Conservation (phyloP, 2,113 vertebrate species). For the Pterocles burchelli region DNA sequence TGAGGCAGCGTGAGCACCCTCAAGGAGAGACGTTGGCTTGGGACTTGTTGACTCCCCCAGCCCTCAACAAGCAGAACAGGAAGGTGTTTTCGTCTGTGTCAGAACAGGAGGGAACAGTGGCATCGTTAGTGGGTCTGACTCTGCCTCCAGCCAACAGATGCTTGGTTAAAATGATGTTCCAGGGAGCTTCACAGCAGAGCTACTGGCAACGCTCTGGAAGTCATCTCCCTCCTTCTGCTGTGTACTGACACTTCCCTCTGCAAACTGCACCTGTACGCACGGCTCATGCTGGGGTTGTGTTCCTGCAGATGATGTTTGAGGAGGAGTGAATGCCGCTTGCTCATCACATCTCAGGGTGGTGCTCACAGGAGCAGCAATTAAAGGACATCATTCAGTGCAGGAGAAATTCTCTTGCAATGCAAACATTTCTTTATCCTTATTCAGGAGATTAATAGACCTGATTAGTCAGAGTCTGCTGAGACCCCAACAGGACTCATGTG, state of each 20-base stretch:
- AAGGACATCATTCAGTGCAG: neutral
- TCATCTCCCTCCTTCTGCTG: neutral
- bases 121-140: neutral
- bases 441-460: neutral
- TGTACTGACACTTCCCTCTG: neutral
- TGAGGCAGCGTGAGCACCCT: neutral
- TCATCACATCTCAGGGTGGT: neutral
- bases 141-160: neutral
- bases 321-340: neutral
- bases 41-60: neutral
- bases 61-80: accelerated
- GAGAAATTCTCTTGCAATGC: neutral
- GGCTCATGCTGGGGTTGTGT: neutral
- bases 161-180: neutral
- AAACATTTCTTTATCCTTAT: neutral
- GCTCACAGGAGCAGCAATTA: neutral
- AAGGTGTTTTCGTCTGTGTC: neutral
- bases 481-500: neutral
- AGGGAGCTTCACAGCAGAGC: neutral
- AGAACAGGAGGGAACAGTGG: neutral
- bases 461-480: neutral
- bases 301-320: neutral
- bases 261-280: neutral
- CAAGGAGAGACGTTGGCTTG: neutral
- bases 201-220: neutral